phyloP scores from a whole-genome alignment of 2,113 vertebrate genomes.

The Sisor rabdophorus region DNA sequence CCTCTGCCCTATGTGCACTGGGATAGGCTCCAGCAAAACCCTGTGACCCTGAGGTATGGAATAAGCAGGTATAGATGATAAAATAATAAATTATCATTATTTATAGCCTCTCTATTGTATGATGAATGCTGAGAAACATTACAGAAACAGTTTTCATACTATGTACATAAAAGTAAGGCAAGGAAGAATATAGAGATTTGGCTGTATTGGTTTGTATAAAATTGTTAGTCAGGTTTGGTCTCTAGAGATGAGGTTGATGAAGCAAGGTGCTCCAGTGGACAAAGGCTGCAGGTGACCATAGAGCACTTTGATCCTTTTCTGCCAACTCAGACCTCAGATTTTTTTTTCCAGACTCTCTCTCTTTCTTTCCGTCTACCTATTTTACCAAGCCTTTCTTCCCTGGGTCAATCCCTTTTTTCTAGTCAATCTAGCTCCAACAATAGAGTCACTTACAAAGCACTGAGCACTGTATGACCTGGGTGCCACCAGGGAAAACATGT shows the following conservation, averaged over 20 bases:
- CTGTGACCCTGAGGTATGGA: too few relatives aligned
- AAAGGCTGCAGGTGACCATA: conserved; percentile 70
- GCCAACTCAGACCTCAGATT: conserved; percentile 68
- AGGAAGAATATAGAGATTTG: conserved; percentile 47
- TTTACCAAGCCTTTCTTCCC: conserved; percentile 44
- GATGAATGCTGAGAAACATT: too few relatives aligned
- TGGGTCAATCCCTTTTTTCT: conserved; percentile 64
- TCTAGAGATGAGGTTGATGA: conserved; percentile 71
- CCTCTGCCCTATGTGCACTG: too few relatives aligned
- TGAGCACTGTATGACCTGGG: conserved; percentile 65
- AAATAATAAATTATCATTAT: too few relatives aligned
- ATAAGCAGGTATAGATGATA: too few relatives aligned
- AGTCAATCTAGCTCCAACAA: conserved; percentile 70
- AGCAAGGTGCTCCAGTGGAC: conserved; percentile 68
- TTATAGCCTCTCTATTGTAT: background rate
- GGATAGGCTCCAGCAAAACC: too few relatives aligned
- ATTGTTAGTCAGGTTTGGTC: conserved; percentile 63
- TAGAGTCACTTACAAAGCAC: conserved; percentile 78
- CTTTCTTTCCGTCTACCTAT: conserved; percentile 57
- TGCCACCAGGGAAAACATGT: conserved; percentile 71
- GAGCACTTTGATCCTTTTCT: conserved; percentile 69
- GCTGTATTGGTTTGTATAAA: conserved; percentile 55
- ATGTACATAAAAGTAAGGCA: background rate
- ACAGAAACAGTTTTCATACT: background rate
- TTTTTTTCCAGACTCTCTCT: conserved; percentile 54